Conservation (phyloP, 2,888 invertebrate species). For the Chirona hameri region DNA sequence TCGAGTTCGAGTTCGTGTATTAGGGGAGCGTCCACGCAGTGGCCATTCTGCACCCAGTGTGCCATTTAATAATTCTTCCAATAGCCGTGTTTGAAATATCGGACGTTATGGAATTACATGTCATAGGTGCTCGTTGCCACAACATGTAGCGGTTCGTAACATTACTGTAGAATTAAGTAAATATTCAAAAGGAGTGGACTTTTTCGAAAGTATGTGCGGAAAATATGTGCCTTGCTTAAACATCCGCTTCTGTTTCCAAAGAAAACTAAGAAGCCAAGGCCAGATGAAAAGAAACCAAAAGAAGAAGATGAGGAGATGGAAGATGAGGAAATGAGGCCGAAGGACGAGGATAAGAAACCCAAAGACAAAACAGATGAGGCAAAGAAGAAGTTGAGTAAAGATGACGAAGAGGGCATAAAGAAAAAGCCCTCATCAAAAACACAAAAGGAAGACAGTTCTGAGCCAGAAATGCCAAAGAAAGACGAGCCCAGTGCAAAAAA, state of each 20-base stretch:
- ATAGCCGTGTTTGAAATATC: too few relatives aligned
- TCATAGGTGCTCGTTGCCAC: too few relatives aligned
- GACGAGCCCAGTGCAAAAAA: conserved; percentile 14
- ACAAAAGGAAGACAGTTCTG: conserved; percentile 48
- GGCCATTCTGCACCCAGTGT: too few relatives aligned
- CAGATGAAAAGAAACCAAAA: not conserved
- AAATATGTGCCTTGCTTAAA: not conserved
- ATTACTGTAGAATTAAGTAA: too few relatives aligned
- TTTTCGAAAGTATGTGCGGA: too few relatives aligned
- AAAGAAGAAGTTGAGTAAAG: conserved; percentile 35
- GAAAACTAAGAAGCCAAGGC: not conserved
- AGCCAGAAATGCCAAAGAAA: conserved; percentile 43
- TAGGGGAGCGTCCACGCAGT: too few relatives aligned
- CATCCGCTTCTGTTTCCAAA: not conserved
- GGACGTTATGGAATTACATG: too few relatives aligned
- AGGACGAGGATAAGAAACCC: conserved; percentile 31
- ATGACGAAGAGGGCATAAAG: conserved; percentile 37
- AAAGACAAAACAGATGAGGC: conserved; percentile 32
- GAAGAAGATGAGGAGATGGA: conserved; percentile 31
- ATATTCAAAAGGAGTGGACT: too few relatives aligned
- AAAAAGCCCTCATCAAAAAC: conserved; percentile 36
- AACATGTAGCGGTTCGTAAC: too few relatives aligned
- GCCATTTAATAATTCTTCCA: too few relatives aligned
- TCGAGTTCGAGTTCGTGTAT: too few relatives aligned
- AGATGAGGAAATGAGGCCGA: conserved; percentile 32